Conservation (phyloP, 2,797 vertebrate genomes). For the Gymnocypris eckloni region DNA sequence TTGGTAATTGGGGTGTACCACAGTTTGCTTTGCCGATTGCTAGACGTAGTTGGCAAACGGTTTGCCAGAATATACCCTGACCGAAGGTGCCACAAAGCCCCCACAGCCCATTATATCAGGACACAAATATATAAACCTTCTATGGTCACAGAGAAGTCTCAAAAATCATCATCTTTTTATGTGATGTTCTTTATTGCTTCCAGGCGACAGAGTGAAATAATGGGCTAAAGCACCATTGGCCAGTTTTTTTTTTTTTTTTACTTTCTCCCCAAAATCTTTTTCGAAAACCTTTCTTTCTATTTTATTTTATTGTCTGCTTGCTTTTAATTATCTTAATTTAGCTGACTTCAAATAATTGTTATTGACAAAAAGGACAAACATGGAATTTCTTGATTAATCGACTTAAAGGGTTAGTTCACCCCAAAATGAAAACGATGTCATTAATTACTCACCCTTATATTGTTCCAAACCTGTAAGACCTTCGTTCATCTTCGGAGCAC, state of each 20-base stretch:
- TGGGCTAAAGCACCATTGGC: not conserved
- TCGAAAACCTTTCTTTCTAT: not conserved
- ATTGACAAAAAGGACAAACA: not conserved
- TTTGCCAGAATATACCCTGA: too few species aligned
- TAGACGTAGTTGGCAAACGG: too few species aligned
- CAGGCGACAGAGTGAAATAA: not conserved
- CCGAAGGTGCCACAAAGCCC: conserved; percentile 57
- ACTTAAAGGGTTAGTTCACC: not conserved
- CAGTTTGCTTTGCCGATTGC: too few species aligned
- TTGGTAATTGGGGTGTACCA: too few species aligned
- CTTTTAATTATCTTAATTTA: not conserved
- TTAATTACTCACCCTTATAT: too few species aligned
- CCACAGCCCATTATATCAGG: conserved; percentile 54
- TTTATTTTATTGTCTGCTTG: not conserved
- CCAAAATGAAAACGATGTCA: too few species aligned
- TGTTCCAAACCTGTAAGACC: too few species aligned
- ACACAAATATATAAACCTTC: conserved; percentile 54
- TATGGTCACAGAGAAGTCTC: conserved; percentile 20
- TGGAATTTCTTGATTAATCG: too few species aligned
- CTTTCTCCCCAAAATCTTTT: not conserved
- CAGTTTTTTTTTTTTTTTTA: not conserved
- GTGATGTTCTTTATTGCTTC: conserved; percentile 10
- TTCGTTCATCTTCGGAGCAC: too few species aligned
- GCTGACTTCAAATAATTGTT: not conserved
- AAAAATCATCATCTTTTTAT: conserved; percentile 32